phyloP scores from a whole-genome alignment of 2,888 invertebrate species.

The Chrysopilus asiliformis region DNA sequence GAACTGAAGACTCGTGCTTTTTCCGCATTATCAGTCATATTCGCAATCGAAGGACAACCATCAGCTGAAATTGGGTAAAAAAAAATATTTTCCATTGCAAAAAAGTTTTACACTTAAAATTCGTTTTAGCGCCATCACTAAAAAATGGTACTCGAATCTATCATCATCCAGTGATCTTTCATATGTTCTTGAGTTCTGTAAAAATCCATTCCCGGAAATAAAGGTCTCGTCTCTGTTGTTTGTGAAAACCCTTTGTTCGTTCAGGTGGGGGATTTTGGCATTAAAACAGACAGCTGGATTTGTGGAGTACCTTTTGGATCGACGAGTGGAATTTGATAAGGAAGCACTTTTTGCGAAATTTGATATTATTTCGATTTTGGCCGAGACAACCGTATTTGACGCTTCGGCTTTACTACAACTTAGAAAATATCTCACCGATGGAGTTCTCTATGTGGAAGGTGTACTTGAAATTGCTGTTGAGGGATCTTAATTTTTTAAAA shows the following conservation, averaged over 20 bases:
- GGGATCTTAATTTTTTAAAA: slow-evolving; percentile 38
- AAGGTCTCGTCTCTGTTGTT: slow-evolving; percentile 53
- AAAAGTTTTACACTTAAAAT: slow-evolving; percentile 1
- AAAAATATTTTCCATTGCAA: neutral
- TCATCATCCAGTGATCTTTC: slow-evolving; percentile 45
- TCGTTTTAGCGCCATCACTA: slow-evolving; percentile 37
- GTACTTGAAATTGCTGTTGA: slow-evolving; percentile 64
- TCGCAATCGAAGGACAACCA: slow-evolving; percentile 36
- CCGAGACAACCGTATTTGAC: slow-evolving; percentile 47
- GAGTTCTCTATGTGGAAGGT: slow-evolving; percentile 61
- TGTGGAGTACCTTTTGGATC: slow-evolving; percentile 65
- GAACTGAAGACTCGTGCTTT: slow-evolving; percentile 57
- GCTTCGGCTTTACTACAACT: slow-evolving; percentile 46
- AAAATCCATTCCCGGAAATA: slow-evolving; percentile 72
- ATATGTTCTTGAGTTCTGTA: slow-evolving; percentile 41
- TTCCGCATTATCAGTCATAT: slow-evolving; percentile 47
- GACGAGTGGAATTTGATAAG: slow-evolving; percentile 54
- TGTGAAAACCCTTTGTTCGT: slow-evolving; percentile 50
- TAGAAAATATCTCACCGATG: slow-evolving; percentile 57
- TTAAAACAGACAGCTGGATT: slow-evolving; percentile 57
- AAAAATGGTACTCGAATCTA: slow-evolving; percentile 48
- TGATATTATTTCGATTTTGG: slow-evolving; percentile 50
- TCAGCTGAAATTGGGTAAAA: slow-evolving; percentile 32
- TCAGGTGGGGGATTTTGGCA: slow-evolving; percentile 67
- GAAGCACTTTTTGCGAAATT: slow-evolving; percentile 47